A percentile compares a stretch with the other conserved stretches of the same genome.
These are phyloP conservation scores for Halichoeres trimaculatus DNA, from an alignment of 2,113 vertebrate genomes.

Conservation along the genomic window DNA sequence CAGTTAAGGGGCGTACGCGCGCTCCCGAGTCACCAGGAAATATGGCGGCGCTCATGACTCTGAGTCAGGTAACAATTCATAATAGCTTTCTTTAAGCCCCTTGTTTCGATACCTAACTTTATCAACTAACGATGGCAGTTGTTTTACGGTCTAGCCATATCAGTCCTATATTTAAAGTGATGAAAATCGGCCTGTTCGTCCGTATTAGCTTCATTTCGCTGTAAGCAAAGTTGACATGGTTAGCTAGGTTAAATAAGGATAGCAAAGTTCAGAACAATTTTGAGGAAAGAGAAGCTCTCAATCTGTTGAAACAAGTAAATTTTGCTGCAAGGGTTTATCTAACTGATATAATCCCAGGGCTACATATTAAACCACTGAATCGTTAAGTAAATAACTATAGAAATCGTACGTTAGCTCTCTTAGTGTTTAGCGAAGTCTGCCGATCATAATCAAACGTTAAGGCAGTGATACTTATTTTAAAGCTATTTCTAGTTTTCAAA, in stretches of 20 bases:
- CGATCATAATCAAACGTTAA: neutral
- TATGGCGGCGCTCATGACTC: constrained; percentile 93
- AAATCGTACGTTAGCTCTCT: neutral
- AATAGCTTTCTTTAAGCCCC: constrained; percentile 44
- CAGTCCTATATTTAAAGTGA: too few species aligned
- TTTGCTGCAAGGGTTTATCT: neutral
- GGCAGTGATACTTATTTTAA: neutral
- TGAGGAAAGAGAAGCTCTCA: neutral
- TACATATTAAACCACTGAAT: neutral
- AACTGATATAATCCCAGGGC: neutral
- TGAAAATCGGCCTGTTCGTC: neutral
- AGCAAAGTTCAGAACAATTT: constrained; percentile 25
- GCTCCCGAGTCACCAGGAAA: constrained; percentile 85
- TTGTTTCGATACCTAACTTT: neutral
- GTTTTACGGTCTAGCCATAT: accelerated
- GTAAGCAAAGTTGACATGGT: constrained; percentile 44
- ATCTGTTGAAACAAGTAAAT: neutral
- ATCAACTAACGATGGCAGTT: neutral
- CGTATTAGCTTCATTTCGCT: constrained; percentile 7
- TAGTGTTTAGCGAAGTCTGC: neutral
- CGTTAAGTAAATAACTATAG: neutral
- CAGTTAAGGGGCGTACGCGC: constrained; percentile 69
- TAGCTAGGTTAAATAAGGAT: constrained; percentile 48
- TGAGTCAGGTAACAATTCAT: constrained; percentile 86
- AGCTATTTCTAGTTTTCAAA: neutral